Base-by-base conservation (phyloP, 2,888 invertebrate species). In the Orthosia gracilis region DNA sequence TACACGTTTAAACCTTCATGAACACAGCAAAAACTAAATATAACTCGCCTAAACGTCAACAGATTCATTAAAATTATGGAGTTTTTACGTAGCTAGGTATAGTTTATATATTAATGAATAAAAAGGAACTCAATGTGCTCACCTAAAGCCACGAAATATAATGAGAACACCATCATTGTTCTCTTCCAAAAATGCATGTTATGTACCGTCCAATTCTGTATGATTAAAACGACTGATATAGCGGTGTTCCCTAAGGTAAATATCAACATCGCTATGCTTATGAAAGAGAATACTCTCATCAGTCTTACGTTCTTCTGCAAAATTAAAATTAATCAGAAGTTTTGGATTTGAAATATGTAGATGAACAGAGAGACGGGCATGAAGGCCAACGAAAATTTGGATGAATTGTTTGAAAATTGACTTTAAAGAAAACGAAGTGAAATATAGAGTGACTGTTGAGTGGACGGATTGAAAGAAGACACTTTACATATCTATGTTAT, bases 141-240 rank as follows among this genome's bases (percentile, higher is more conserved):
- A 68, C 67, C 59, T 47, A 68, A 47, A 26, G 17, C 26, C 21
- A 49, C 3, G n/a, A 49, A 59, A 26, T 59, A 58, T 17, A 58
- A 68, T 21, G 67, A 31, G n/a, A 68, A 12, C 21, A 45, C 47
- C 12, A 23, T 1, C 17, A 61, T 7, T 40, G 15, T 13, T 9
- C n/a, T 61, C 1, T 5, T 15, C 59, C 18, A 59, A 31, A 21
- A n/a, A 17, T n/a, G 4, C 13, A n/a, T 1, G 3, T n/a, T 3
- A 3, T 18, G n/a, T n/a, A 4, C 2, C 40, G 15, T 61, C n/a
- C 4, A 21, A n/a, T 45, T 17, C 13, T 61, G 40, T 21, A 61
- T 21, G 21, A 18, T 15, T 11, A 61, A 21, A 21, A 45, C 21
- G 40, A 17, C 21, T 21, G 61, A 40, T 26, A 11, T 40, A 2